Evolutionary conservation across 1,140 invertebrate species (phyloP).

Genomic region (Drosophila ironensis): DNA sequence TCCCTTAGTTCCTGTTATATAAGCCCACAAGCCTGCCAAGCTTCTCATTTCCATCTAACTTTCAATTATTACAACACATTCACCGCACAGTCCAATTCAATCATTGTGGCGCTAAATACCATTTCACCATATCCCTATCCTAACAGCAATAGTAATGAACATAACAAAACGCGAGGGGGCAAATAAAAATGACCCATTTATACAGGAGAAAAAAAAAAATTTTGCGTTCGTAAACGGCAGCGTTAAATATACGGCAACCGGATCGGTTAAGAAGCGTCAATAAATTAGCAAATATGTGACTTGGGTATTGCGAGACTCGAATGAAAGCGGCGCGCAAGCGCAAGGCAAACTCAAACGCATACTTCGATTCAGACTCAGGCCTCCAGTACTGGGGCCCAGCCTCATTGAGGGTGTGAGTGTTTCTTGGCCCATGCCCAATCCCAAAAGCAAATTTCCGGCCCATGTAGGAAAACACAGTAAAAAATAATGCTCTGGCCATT

Average conservation of each 20-base stretch:
- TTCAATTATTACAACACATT: constrained; percentile 32
- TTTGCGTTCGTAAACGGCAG: constrained; percentile 40
- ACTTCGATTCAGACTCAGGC: constrained; percentile 27
- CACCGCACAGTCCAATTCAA: constrained; percentile 37
- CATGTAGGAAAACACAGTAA: not conserved
- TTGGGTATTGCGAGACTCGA: constrained; percentile 56
- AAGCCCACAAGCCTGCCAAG: not conserved
- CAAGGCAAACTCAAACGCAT: constrained; percentile 14
- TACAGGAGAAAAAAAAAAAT: constrained; percentile 27
- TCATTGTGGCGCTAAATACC: constrained; percentile 58
- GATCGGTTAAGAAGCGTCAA: constrained; percentile 61
- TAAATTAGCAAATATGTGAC: constrained; percentile 73
- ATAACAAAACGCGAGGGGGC: not conserved
- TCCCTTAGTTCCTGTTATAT: constrained; percentile 29
- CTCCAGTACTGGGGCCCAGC: constrained; percentile 23
- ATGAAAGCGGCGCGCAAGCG: constrained; percentile 52
- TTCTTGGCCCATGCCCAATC: constrained; percentile 28
- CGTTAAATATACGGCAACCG: constrained; percentile 66
- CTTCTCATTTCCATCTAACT: constrained; percentile 25
- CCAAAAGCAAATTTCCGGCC: not conserved
- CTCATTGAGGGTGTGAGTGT: constrained; percentile 53
- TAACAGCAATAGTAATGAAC: constrained; percentile 10
- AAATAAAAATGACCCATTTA: constrained; percentile 57
- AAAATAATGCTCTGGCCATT: no score
- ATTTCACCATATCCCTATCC: constrained; percentile 44